Base-by-base conservation (phyloP, 35 echinoderm and acorn worm genomes). In the Amphiura filiformis region DNA sequence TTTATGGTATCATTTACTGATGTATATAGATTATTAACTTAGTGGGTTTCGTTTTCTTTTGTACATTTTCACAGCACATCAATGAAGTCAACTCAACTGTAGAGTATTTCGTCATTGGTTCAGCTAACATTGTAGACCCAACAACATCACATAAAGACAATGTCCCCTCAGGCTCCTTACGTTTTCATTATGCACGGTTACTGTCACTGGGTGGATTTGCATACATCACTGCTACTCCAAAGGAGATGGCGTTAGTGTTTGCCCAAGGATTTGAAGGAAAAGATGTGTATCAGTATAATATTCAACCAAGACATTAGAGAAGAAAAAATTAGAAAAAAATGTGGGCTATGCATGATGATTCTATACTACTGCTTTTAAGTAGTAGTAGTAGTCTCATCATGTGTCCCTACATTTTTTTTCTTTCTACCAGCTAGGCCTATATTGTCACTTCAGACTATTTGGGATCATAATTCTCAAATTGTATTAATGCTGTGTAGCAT, bases 51-150 rank as follows among this genome's bases (percentile, higher is more conserved):
- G n/a, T 26, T 70, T 2, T 70, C 2, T 70, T 70, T 70, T 70
- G 15, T 70, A 52, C 20, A 11, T 52, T 30, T n/a, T 70, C 26
- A 14, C 94, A 97, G 86, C 88, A 97, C 85, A 93, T 97, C 41
- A 92, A 89, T 39, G 89, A 95, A 52, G 88, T 76, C 26, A 97
- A 93, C 36, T 83, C 90, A 3, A 82, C 90, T 4, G 91, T 97
- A 12, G 70, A 97, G 32, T 86, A 93, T 84, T 97, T 97, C 76
- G 94, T 97, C 3, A 90, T 97, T 77, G 94, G 94, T 30, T 97
- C 94, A 14, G 94, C 86, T 13, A 88, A 92, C 33, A 65, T 97
- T 0, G 94, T 93, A 20, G 87, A 93, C 28, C 91, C 94, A 57
- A 90, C 94, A 30, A 47, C 41, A 15, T 84, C 38, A 35, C 94